Conservation (phyloP, 2,797 vertebrate species). For the Hapalemur alaotrensis region DNA sequence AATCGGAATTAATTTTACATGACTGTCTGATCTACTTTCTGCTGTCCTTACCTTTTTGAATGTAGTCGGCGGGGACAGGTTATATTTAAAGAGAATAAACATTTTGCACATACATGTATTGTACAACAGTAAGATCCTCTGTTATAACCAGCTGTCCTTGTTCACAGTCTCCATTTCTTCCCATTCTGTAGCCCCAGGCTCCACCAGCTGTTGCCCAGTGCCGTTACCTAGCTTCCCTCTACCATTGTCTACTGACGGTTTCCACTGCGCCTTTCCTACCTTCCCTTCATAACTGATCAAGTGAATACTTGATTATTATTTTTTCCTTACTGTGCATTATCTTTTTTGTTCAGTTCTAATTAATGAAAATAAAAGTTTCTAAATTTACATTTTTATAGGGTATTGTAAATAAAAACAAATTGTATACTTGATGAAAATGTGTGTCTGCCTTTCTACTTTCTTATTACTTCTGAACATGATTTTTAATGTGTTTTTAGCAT, state of each 20-base stretch:
- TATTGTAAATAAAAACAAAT: conserved; percentile 87
- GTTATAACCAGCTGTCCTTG: conserved; percentile 57
- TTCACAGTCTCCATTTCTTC: conserved; percentile 25
- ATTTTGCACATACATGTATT: conserved; percentile 81
- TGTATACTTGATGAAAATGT: conserved; percentile 81
- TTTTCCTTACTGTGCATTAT: conserved; percentile 78
- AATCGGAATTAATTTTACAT: conserved; percentile 47
- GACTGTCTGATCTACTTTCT: conserved; percentile 41
- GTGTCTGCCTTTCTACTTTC: conserved; percentile 35
- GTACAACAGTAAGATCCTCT: conserved; percentile 69
- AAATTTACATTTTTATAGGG: conserved; percentile 88
- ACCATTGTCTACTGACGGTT: background rate
- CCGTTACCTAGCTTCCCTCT: background rate
- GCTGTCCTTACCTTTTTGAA: conserved; percentile 65
- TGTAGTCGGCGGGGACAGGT: conserved; percentile 50
- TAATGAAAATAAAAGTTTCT: conserved; percentile 85
- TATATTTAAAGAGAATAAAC: conserved; percentile 59
- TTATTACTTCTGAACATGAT: background rate
- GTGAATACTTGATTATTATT: conserved; percentile 73
- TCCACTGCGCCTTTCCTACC: conserved; percentile 10
- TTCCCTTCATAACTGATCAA: conserved; percentile 67
- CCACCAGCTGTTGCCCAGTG: conserved; percentile 14
- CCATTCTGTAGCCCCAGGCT: background rate
- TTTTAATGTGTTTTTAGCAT: background rate
- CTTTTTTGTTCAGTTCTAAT: conserved; percentile 81